Conservation (phyloP, 2,888 invertebrate genomes). For the Drosophila algonquin region DNA sequence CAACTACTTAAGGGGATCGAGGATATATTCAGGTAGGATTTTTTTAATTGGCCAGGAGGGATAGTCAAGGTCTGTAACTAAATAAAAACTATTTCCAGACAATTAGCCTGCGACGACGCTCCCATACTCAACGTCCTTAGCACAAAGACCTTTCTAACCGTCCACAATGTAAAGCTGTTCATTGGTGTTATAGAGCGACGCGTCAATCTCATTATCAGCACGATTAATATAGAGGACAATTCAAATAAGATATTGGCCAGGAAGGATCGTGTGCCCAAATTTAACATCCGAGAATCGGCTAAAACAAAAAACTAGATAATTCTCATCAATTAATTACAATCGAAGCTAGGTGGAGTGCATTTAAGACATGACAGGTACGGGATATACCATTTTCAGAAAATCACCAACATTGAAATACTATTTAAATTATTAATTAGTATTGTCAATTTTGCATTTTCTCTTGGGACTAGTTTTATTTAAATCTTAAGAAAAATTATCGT, state of each 20-base stretch:
- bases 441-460: background rate
- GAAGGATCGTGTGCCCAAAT: slow-evolving; percentile 83
- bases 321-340: background rate
- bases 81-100: slow-evolving; percentile 83
- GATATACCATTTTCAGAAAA: too few relatives aligned
- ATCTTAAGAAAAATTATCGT: slow-evolving; percentile 4
- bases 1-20: slow-evolving; percentile 85
- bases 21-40: slow-evolving; percentile 82
- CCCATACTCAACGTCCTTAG: slow-evolving; percentile 90
- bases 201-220: slow-evolving; percentile 82
- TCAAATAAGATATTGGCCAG: slow-evolving; percentile 82
- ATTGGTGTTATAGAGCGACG: slow-evolving; percentile 92
- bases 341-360: too few relatives aligned
- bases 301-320: slow-evolving; percentile 73
- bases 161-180: slow-evolving; percentile 91
- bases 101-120: slow-evolving; percentile 89
- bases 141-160: slow-evolving; percentile 88
- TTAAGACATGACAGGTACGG: too few relatives aligned
- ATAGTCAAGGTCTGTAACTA: background rate
- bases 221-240: slow-evolving; percentile 80
- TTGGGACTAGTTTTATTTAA: slow-evolving; percentile 32
- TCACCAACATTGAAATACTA: too few relatives aligned
- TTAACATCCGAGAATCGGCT: slow-evolving; percentile 83
- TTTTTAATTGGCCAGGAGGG: too few relatives aligned
- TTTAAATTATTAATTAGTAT: background rate